Evolutionary conservation across 1,140 invertebrate species (phyloP).

Genomic region (Heliconius congener): DNA sequence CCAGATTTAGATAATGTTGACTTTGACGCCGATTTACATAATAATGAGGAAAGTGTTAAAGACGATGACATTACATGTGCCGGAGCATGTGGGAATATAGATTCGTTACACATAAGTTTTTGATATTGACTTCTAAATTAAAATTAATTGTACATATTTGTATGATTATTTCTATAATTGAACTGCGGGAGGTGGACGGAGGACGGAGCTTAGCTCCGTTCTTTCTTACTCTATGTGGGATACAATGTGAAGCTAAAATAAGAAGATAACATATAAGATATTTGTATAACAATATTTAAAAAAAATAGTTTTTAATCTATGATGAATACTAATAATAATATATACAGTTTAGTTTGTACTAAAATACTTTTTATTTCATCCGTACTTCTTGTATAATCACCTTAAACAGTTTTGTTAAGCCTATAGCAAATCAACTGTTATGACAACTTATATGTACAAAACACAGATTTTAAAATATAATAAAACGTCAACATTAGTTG

Average conservation of each 20-base stretch:
- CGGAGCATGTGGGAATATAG: conserved; percentile 56
- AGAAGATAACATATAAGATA: too few species aligned
- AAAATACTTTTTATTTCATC: conserved; percentile 34
- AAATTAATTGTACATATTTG: background rate
- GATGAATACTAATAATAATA: conserved; percentile 19
- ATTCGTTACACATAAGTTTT: conserved; percentile 58
- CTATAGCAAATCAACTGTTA: background rate
- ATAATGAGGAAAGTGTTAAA: conserved; percentile 40
- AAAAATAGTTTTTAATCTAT: background rate
- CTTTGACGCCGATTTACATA: conserved; percentile 39
- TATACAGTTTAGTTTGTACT: conserved; percentile 13
- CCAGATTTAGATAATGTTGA: conserved; percentile 18
- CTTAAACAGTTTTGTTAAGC: background rate
- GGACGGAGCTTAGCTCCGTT: too few species aligned
- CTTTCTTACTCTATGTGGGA: too few species aligned
- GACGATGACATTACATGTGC: conserved; percentile 61
- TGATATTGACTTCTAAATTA: conserved; percentile 40
- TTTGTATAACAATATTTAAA: background rate
- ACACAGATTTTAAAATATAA: background rate
- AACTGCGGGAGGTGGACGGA: too few species aligned
- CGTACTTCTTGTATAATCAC: conserved; percentile 1
- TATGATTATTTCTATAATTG: background rate
- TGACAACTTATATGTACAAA: background rate
- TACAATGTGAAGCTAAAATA: too few species aligned
- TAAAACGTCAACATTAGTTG: background rate